Evolutionary conservation across 2,797 vertebrate genomes (phyloP).

Genomic region (Eulemur coronatus): DNA sequence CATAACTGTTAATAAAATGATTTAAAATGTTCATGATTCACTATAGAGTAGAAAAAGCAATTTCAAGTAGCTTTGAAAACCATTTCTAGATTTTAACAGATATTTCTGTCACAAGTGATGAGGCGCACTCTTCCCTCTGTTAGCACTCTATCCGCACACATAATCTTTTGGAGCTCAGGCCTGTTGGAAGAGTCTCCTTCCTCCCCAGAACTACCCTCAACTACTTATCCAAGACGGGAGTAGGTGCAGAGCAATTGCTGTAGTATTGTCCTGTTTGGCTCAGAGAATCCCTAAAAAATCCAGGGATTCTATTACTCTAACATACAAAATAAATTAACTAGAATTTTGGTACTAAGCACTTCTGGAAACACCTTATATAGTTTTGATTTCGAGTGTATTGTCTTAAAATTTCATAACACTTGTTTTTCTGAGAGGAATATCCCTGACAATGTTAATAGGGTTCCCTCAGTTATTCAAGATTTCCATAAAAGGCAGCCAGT

Average conservation of each 20-base stretch:
- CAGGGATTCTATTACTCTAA: neutral
- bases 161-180: neutral
- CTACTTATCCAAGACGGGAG: neutral
- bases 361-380: neutral
- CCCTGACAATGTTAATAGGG: neutral
- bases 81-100: neutral
- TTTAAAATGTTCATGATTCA: neutral
- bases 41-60: neutral
- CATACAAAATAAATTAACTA: neutral
- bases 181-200: neutral
- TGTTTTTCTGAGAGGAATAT: neutral
- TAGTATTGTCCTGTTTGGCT: neutral
- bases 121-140: neutral
- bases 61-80: neutral
- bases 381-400: neutral
- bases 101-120: neutral
- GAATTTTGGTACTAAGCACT: neutral
- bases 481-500: neutral
- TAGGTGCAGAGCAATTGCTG: neutral
- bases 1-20: neutral
- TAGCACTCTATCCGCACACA: neutral
- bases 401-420: neutral
- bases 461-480: neutral
- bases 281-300: neutral
- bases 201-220: neutral